Conservation (phyloP, 35 echinoderm and acorn worm genomes). For the Ophioderma brevispina region DNA sequence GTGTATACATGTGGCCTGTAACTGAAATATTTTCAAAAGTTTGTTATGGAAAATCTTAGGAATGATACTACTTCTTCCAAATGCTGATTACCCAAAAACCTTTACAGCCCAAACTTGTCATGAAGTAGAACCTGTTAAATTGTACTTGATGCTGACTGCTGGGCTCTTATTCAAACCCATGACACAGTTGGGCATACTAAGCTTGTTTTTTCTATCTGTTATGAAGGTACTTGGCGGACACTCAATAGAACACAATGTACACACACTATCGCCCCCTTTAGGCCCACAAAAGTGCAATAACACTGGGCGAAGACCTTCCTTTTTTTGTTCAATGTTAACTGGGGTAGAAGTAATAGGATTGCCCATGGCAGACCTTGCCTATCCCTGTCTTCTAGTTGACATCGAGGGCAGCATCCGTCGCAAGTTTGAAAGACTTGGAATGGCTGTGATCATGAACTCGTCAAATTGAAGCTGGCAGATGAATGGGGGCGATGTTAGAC, state of each 20-base stretch:
- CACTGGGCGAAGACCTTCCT: conserved; percentile 5
- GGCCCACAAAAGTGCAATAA: conserved; percentile 37
- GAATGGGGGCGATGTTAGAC: background rate
- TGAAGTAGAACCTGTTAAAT: background rate
- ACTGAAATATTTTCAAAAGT: too few species aligned
- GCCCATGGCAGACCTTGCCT: background rate
- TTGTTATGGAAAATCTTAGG: too few species aligned
- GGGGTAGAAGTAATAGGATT: conserved; percentile 71
- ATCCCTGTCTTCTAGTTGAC: background rate
- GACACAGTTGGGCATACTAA: background rate
- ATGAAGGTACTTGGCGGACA: background rate
- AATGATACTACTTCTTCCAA: too few species aligned
- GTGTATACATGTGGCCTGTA: too few species aligned
- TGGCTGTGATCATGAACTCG: background rate
- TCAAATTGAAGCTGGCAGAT: conserved; percentile 14
- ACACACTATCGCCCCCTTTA: conserved; percentile 4
- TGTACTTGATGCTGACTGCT: background rate
- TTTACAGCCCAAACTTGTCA: too few species aligned
- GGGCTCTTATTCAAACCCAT: background rate
- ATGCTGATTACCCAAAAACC: too few species aligned
- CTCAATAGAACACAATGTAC: background rate
- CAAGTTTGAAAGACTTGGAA: conserved; percentile 3
- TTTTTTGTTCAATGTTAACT: conserved; percentile 26
- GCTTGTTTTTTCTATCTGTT: background rate
- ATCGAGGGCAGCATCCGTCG: conserved; percentile 1